These are phyloP conservation scores for Tenthredo amoena DNA, from an alignment of 2,888 invertebrate species.

Conservation along the genomic window DNA sequence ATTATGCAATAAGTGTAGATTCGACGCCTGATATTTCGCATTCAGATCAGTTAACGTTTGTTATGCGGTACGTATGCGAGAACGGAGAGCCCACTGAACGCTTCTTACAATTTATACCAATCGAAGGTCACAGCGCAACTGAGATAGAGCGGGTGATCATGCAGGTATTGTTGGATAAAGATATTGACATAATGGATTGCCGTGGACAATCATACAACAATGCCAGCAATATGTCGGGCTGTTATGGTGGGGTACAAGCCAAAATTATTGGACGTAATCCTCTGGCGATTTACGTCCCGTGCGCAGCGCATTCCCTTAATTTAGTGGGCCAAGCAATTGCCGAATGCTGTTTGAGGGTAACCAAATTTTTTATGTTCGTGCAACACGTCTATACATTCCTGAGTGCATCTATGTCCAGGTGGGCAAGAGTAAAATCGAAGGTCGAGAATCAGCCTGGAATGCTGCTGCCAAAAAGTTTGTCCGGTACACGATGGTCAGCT, in stretches of 20 bases:
- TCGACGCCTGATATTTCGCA: slow-evolving; percentile 59
- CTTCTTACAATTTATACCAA: slow-evolving; percentile 61
- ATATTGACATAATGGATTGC: slow-evolving; percentile 60
- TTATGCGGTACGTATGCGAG: slow-evolving; percentile 33
- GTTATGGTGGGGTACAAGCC: slow-evolving; percentile 60
- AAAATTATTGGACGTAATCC: slow-evolving; percentile 59
- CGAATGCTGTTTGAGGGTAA: slow-evolving; percentile 61
- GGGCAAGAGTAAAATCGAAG: slow-evolving; percentile 55
- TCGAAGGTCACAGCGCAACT: slow-evolving; percentile 60
- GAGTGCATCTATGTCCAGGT: slow-evolving; percentile 61
- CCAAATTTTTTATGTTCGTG: slow-evolving; percentile 60
- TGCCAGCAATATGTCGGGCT: slow-evolving; percentile 42
- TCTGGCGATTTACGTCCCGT: slow-evolving; percentile 61
- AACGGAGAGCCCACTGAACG: slow-evolving; percentile 55
- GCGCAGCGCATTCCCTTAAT: too few species aligned
- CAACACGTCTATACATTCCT: slow-evolving; percentile 63
- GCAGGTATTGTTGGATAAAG: slow-evolving; percentile 54
- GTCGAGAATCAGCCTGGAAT: slow-evolving; percentile 50
- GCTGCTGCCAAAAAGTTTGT: slow-evolving; percentile 55
- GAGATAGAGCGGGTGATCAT: slow-evolving; percentile 56
- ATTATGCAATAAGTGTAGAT: slow-evolving; percentile 55
- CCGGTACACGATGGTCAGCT: slow-evolving; percentile 57
- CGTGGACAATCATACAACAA: slow-evolving; percentile 62
- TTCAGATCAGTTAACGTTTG: slow-evolving; percentile 54
- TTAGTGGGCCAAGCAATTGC: slow-evolving; percentile 61